Evolutionary conservation across 1,140 invertebrate species (phyloP), one percentile per base, ranked within the genome.

Genomic region (Lepidurus arcticus): DNA sequence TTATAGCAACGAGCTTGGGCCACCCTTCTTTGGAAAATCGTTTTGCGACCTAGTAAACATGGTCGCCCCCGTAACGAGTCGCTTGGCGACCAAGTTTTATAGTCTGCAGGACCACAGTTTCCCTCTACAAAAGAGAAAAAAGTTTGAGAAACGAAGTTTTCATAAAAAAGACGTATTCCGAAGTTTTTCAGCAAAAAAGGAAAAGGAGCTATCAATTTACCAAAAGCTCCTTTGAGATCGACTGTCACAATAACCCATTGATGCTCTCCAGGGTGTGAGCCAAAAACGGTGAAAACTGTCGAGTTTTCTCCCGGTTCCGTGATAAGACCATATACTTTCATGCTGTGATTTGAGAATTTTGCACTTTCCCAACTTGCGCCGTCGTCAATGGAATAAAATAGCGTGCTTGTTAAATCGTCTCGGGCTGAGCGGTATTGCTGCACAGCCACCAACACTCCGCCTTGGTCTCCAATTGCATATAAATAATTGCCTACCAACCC

Each of bases 291-390:
- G 82, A 97, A 97, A 0, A 93, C 89, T 0, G 94, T 95, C 0
- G 94, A 94, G 84, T 94, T 95, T 84, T 96, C 94, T 7, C 94
- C 94, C 0, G 94, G 94, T 84, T 96, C 94, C 0, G 94, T 96
- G 90, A 96, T 93, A 1, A 96, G 84, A 5, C 94, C 94, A 84
- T 95, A 96, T 16, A 96, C 89, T 43, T 89, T 87, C 1, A 94
- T 87, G 83, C 91, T 89, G 78, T 91, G 88, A 11, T 90, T 87
- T 78, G 89, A 88, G 83, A 97, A 95, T 80, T 88, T 84, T 81
- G 90, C 86, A 42, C 86, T 87, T 47, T 89, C 86, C 94, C 94
- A 97, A 1, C 89, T 91, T 81, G 91, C 89, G 24, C 94, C 94
- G 84, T 96, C 94, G 84, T 97, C 91, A 0, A 89, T 91, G 0